Evolutionary conservation across 1,140 invertebrate genomes (phyloP).

Genomic region (Sycophila sp.): DNA sequence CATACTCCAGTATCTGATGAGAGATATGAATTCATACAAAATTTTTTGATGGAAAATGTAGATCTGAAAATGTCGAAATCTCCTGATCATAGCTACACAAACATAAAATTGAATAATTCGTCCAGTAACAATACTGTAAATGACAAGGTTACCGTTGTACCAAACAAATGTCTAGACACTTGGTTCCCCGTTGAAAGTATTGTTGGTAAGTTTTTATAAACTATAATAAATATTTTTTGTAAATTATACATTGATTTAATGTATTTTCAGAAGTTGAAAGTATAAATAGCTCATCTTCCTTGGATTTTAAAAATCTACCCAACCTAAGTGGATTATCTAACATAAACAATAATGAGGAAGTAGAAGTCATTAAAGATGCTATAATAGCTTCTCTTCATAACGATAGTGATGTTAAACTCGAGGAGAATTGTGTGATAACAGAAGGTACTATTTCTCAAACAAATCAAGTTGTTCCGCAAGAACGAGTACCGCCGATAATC

Average conservation of each 20-base stretch:
- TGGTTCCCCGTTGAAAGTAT: constrained; percentile 52
- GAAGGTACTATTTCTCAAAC: not conserved
- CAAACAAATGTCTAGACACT: constrained; percentile 33
- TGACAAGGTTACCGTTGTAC: constrained; percentile 22
- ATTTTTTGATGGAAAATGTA: constrained; percentile 37
- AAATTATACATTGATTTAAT: not conserved
- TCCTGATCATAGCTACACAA: constrained; percentile 42
- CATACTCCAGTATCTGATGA: constrained; percentile 34
- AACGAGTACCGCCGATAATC: not conserved
- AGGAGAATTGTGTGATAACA: constrained; percentile 12
- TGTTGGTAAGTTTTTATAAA: constrained; percentile 43
- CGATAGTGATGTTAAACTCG: not conserved
- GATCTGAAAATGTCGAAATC: constrained; percentile 40
- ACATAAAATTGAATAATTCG: constrained; percentile 11
- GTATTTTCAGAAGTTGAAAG: constrained; percentile 21
- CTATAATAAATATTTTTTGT: not conserved
- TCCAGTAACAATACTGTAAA: not conserved
- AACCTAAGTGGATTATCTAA: constrained; percentile 10
- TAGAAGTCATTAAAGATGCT: constrained; percentile 19
- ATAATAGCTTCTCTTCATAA: constrained; percentile 7
- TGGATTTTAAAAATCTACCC: too few relatives aligned
- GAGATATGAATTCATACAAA: constrained; percentile 36
- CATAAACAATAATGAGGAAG: constrained; percentile 16
- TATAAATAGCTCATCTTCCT: not conserved
- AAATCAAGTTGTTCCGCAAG: not conserved